Evolutionary conservation across 2,888 invertebrate species (phyloP), one percentile per base, ranked within the genome.

Genomic region (Drosophila meridiana): DNA sequence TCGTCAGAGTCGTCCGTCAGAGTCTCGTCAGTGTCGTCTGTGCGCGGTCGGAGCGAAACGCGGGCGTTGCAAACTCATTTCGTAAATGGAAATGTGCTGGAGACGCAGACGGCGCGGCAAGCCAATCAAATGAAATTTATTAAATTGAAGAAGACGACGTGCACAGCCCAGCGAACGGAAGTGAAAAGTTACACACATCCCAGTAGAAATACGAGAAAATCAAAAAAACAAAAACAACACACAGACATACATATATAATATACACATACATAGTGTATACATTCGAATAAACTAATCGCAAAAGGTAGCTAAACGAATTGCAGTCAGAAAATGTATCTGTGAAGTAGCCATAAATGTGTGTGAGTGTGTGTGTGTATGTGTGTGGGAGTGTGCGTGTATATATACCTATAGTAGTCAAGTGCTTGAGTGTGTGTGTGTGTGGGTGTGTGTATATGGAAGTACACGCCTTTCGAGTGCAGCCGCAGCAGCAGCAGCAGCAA

Each of bases 51-150:
- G 48, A 57, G 47, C 40, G 63, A 78, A 78, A 73, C 75, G 78
- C 78, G 78, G 79, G 73, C 73, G 79, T 80, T 70, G 70, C 80
- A 79, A 79, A 79, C 56, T 80, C 76, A 80, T 73, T 80, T 80
- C 80, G 80, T 80, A 80, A 80, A 80, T 80, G 80, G 80, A 83
- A 83, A 83, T 86, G 86, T 74, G 78, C 69, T 81, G 68, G 79
- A 70, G 62, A 78, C 78, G 75, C 59, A 70, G 62, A 68, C 69
- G 78, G 71, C 64, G 66, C 63, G 69, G 61, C 72, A 78, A 65
- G 65, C 72, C 67, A 84, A 80, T 82, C 69, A 80, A 84, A 87
- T 84, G 87, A 87, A 83, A 83, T 85, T 85, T 85, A 85, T 87
- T 85, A 85, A 85, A 85, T 85, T 85, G 81, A 79, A 79, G 65